Conservation (phyloP, 2,113 vertebrate genomes). For the Columba livia region DNA sequence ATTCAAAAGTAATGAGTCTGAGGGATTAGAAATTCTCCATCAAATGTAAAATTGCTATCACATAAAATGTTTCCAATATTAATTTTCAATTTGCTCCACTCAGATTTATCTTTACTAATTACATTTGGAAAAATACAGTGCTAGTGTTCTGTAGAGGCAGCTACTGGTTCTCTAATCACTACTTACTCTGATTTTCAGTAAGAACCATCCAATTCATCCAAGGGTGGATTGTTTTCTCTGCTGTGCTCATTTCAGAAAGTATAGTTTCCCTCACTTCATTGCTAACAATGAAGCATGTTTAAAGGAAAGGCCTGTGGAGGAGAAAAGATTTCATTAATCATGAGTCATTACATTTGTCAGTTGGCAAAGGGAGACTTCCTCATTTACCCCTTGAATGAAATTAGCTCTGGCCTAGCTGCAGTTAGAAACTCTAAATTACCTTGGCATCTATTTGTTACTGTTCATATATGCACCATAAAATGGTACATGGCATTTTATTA, state of each 20-base stretch:
- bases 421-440: constrained; percentile 77
- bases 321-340: constrained; percentile 80
- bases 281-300: constrained; percentile 57
- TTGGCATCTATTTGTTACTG: constrained; percentile 77
- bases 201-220: constrained; percentile 27
- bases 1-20: background rate
- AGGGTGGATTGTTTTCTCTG: constrained; percentile 56
- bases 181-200: constrained; percentile 25
- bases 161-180: background rate
- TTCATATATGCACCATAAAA: constrained; percentile 73
- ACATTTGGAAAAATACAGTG: background rate
- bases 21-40: background rate
- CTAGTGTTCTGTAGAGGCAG: background rate
- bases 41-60: background rate
- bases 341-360: constrained; percentile 81
- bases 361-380: constrained; percentile 79
- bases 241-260: constrained; percentile 52
- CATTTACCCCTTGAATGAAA: constrained; percentile 82
- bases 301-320: constrained; percentile 65
- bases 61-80: background rate
- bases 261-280: constrained; percentile 50
- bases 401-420: constrained; percentile 74
- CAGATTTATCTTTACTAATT: background rate
- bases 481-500: constrained; percentile 78
- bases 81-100: background rate